Percentiles rank a stretch among this genome's conserved stretches.
Evolutionary conservation across 2,797 vertebrate species (phyloP).

Genomic region (Sebastes aleutianus): DNA sequence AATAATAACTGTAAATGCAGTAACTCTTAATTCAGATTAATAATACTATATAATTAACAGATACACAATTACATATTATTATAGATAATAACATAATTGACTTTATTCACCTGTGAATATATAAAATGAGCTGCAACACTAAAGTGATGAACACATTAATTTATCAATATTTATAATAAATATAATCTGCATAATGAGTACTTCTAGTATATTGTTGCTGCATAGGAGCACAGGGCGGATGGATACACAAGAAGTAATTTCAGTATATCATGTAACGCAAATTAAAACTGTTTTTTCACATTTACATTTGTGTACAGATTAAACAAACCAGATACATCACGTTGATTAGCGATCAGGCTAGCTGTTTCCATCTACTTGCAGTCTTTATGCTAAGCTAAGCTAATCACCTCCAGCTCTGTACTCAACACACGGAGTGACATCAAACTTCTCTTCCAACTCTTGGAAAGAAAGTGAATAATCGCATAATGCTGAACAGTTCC

Average conservation of each 20-base stretch:
- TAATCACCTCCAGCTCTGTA: neutral
- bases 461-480: no score
- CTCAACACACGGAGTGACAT: no score
- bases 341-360: neutral
- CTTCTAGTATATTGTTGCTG: neutral
- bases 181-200: neutral
- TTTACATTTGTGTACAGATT: neutral
- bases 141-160: neutral
- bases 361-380: neutral
- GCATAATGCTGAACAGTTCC: neutral
- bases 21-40: no score
- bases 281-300: no score
- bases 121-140: neutral
- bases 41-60: no score
- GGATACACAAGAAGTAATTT: neutral
- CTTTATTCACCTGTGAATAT: no score
- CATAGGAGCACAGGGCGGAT: neutral
- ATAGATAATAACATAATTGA: no score
- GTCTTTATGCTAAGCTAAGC: constrained; percentile 10
- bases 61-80: no score
- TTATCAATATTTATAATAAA: neutral
- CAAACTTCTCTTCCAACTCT: no score
- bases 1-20: no score
- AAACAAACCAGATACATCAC: neutral
- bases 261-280: neutral